phyloP scores from a whole-genome alignment of 2,888 invertebrate genomes.

The Hymenopus coronatus region DNA sequence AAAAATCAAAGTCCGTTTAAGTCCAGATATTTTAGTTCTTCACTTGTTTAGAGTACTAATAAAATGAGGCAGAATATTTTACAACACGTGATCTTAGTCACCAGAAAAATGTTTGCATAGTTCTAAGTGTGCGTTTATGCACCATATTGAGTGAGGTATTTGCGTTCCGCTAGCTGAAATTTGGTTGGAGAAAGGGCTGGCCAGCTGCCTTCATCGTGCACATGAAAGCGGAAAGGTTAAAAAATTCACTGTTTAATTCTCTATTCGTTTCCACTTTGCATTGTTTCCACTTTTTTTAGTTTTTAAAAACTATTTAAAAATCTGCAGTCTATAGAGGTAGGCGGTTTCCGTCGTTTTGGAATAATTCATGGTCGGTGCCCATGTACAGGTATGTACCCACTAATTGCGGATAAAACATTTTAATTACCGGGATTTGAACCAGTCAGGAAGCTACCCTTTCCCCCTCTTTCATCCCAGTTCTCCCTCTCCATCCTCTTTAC shows the following conservation, averaged over 20 bases:
- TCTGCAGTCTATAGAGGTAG: neutral
- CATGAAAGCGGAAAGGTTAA: neutral
- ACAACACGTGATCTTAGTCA: too few relatives aligned
- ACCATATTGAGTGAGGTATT: neutral
- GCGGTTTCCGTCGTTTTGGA: neutral
- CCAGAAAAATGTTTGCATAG: too few relatives aligned
- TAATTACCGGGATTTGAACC: constrained; percentile 32
- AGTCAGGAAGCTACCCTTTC: constrained; percentile 11
- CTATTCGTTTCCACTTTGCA: neutral
- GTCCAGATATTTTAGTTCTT: too few relatives aligned
- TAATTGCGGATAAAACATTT: constrained; percentile 35
- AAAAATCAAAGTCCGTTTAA: too few relatives aligned
- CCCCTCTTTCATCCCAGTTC: neutral
- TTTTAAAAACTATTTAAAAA: neutral
- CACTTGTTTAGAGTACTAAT: too few relatives aligned
- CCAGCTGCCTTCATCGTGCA: neutral
- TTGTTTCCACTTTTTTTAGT: neutral
- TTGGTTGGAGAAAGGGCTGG: neutral
- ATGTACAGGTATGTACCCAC: neutral
- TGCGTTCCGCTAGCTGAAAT: neutral
- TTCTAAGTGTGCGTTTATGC: too few relatives aligned
- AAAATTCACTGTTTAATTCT: neutral
- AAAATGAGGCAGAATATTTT: too few relatives aligned
- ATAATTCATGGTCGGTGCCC: neutral
- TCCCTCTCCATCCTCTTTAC: neutral